These are phyloP conservation scores for Saturnia japonica DNA, from an alignment of 2,888 invertebrate species.

Conservation along the genomic window DNA sequence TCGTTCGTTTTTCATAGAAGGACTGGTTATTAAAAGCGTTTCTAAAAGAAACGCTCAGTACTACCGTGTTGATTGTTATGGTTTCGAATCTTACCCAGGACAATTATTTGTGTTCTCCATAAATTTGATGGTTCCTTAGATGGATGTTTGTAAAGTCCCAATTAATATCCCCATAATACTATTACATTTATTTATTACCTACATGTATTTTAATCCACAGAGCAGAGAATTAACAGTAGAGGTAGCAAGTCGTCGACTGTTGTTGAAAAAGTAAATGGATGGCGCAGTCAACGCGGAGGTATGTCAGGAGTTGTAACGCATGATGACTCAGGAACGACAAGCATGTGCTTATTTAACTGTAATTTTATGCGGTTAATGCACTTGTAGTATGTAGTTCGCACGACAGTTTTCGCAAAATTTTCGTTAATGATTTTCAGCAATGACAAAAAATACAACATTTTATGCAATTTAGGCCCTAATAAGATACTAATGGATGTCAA, in stretches of 20 bases:
- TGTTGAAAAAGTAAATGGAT: slow-evolving; percentile 74
- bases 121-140: too few relatives aligned
- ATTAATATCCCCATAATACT: too few relatives aligned
- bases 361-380: slow-evolving; percentile 20
- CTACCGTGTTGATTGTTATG: too few relatives aligned
- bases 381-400: slow-evolving; percentile 24
- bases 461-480: too few relatives aligned
- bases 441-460: too few relatives aligned
- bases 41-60: too few relatives aligned
- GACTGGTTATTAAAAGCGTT: too few relatives aligned
- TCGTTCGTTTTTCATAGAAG: too few relatives aligned
- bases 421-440: slow-evolving; percentile 3
- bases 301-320: slow-evolving; percentile 45
- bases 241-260: slow-evolving; percentile 71
- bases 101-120: too few relatives aligned
- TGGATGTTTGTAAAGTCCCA: too few relatives aligned
- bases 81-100: too few relatives aligned
- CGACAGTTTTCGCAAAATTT: slow-evolving; percentile 23
- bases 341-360: slow-evolving; percentile 58
- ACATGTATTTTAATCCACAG: slow-evolving; percentile 69
- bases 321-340: slow-evolving; percentile 23
- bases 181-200: not conserved
- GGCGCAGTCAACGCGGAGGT: slow-evolving; percentile 80
- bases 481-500: too few relatives aligned
- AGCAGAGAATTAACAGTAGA: slow-evolving; percentile 78